Evolutionary conservation across 2,888 invertebrate species (phyloP), one percentile per base, ranked within the genome.

Genomic region (Digitonthophagus gazella): DNA sequence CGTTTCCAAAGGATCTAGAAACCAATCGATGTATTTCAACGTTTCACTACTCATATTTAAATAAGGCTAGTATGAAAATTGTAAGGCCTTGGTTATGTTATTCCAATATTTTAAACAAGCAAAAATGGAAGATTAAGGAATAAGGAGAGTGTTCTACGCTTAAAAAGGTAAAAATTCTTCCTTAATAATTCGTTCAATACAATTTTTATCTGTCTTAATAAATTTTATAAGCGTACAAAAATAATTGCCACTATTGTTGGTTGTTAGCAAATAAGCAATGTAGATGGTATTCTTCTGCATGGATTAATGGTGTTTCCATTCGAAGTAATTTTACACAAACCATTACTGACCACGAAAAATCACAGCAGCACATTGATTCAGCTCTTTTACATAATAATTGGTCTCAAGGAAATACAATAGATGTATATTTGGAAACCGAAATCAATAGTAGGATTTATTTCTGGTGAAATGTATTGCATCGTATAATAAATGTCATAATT

Each of bases 61-160:
- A 57, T 57, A 57, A 57, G 57, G 57, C 57, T 57, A 15, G 57
- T 57, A 57, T 57, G 11, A 57, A 57, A 57, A 57, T 57, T 57
- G 57, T 57, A 57, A 57, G 57, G 15, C 57, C 57, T 15, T 57
- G 57, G 57, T 57, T 57, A 57, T 57, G 57, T 57, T 57, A 57
- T 15, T 57, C 57, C 57, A 57, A 15, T 57, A 57, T 57, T n/a
- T 44, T 44, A 44, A 44, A n/a, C 54, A 44, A 44, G 54, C 8
- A 6, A 44, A 8, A n/a, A n/a, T n/a, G n/a, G n/a, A n/a, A n/a
- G n/a, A n/a, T n/a, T n/a, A n/a, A n/a, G n/a, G n/a, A n/a, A n/a
- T n/a, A n/a, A n/a, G n/a, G n/a, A n/a, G n/a, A n/a, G n/a, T n/a
- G n/a, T n/a, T n/a, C n/a, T n/a, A n/a, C n/a, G n/a, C n/a, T n/a